Conservation (phyloP, 2,797 vertebrate species). For the Coilia nasus region DNA sequence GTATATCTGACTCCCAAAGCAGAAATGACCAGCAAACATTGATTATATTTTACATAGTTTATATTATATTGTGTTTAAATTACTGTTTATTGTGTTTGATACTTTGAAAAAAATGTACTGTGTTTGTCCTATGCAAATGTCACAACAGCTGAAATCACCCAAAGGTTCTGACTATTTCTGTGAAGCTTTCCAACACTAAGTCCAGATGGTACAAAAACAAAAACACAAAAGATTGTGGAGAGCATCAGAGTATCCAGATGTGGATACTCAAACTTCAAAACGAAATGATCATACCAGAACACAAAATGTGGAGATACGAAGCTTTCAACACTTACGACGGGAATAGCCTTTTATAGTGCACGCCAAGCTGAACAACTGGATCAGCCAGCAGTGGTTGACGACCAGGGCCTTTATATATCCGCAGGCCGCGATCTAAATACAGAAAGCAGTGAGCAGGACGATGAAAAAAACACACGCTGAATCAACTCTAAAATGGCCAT, state of each 20-base stretch:
- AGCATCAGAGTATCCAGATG: background rate
- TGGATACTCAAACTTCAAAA: background rate
- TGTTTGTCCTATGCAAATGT: background rate
- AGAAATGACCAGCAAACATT: background rate
- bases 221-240: background rate
- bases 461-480: background rate
- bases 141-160: background rate
- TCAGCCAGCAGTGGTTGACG: conserved; percentile 89
- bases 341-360: conserved; percentile 94
- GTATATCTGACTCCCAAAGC: background rate
- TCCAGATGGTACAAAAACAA: background rate
- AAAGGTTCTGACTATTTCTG: background rate
- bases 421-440: conserved; percentile 87
- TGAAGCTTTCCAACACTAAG: background rate
- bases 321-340: conserved; percentile 81
- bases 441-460: background rate
- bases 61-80: no score
- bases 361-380: conserved; percentile 92
- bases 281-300: background rate
- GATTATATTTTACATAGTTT: no score
- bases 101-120: background rate
- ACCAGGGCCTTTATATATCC: conserved; percentile 89
- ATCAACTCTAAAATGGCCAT: conserved; percentile 7
- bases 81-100: no score
- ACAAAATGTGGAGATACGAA: background rate